Conservation (phyloP, 1,140 invertebrate genomes). For the Cataglyphis hispanica region DNA sequence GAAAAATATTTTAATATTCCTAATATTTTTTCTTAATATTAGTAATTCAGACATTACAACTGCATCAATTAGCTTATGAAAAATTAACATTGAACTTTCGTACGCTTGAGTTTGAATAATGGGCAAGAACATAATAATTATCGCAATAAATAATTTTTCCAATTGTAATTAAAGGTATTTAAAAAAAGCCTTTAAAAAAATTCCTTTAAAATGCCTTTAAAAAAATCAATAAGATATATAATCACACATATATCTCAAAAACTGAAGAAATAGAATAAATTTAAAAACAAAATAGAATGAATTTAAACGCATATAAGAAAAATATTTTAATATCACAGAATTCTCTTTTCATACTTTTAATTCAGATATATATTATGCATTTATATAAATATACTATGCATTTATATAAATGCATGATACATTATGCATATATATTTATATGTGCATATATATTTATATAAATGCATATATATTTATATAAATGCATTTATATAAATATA, state of each 20-base stretch:
- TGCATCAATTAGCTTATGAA: neutral
- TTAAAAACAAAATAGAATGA: neutral
- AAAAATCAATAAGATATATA: neutral
- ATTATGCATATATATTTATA: too few relatives aligned
- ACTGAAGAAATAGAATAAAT: neutral
- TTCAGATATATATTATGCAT: neutral
- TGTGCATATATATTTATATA: too few relatives aligned
- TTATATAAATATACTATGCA: neutral
- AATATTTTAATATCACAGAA: neutral
- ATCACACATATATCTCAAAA: neutral
- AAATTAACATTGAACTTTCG: neutral
- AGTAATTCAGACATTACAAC: too few relatives aligned
- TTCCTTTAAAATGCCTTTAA: neutral
- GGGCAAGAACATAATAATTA: neutral
- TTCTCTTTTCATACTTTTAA: neutral
- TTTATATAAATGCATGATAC: neutral
- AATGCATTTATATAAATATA: too few relatives aligned
- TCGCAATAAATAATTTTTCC: neutral
- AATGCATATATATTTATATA: too few relatives aligned
- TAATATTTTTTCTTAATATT: too few relatives aligned
- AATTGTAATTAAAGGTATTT: neutral
- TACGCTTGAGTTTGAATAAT: neutral
- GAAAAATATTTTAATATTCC: too few relatives aligned
- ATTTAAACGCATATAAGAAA: neutral
- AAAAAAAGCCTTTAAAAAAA: neutral